Conservation (phyloP, 2,888 invertebrate genomes). For the Drosophila robusta region DNA sequence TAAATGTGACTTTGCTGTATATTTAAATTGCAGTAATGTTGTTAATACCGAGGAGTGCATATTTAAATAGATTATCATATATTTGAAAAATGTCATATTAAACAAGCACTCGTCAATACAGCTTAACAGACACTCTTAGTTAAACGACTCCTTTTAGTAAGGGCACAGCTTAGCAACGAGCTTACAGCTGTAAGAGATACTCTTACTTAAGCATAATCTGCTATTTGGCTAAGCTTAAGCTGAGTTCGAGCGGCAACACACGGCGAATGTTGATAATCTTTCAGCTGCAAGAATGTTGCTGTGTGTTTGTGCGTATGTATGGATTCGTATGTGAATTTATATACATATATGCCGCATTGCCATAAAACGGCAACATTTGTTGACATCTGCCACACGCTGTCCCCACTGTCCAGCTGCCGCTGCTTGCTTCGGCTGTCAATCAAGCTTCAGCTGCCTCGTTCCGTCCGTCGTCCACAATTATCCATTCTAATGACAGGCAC, state of each 20-base stretch:
- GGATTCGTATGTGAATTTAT: background rate
- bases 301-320: slow-evolving; percentile 2
- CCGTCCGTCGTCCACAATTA: slow-evolving; percentile 62
- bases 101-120: no score
- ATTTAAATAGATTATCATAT: no score
- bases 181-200: slow-evolving; percentile 50
- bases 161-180: slow-evolving; percentile 12
- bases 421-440: slow-evolving; percentile 45
- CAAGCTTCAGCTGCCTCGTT: slow-evolving; percentile 35
- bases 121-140: background rate
- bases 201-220: slow-evolving; percentile 53
- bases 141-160: background rate
- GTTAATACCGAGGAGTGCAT: no score
- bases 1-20: no score
- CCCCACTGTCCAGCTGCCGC: slow-evolving; percentile 26
- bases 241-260: slow-evolving; percentile 2
- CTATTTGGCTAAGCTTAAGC: slow-evolving; percentile 52
- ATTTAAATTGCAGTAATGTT: no score
- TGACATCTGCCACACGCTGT: slow-evolving; percentile 77
- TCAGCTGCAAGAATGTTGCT: slow-evolving; percentile 32
- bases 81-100: no score
- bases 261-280: slow-evolving; percentile 26
- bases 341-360: slow-evolving; percentile 27
- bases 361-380: slow-evolving; percentile 68
- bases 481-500: slow-evolving; percentile 78